These are phyloP conservation scores for Fringilla coelebs DNA, from an alignment of 2,797 vertebrate species.

Conservation along the genomic window DNA sequence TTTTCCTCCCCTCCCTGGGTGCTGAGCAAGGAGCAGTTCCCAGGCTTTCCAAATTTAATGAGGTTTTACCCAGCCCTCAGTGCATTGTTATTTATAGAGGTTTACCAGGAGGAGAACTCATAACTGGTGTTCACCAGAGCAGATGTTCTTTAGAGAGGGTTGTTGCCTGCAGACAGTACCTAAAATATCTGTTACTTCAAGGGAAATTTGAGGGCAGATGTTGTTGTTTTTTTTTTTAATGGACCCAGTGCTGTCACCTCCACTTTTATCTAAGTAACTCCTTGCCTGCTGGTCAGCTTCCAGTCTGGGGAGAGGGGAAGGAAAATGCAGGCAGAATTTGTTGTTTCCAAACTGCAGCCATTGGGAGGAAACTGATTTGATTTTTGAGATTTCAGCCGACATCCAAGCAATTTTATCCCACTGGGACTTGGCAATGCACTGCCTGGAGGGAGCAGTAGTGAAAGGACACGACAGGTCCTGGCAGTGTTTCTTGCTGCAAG, in stretches of 20 bases:
- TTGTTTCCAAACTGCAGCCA: not conserved
- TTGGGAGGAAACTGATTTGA: not conserved
- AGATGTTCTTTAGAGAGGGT: not conserved
- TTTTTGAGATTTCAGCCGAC: not conserved
- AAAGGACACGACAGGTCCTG: not conserved
- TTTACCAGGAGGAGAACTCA: not conserved
- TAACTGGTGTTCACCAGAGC: not conserved
- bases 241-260: not conserved
- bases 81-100: not conserved
- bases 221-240: not conserved
- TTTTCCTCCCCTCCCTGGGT: not conserved
- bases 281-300: not conserved
- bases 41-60: not conserved
- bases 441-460: accelerated
- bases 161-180: not conserved
- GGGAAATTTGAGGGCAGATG: not conserved
- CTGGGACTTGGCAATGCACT: not conserved
- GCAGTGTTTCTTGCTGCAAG: not conserved
- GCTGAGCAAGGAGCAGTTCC: not conserved
- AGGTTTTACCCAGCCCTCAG: not conserved
- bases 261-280: not conserved
- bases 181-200: not conserved
- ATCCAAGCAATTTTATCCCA: accelerated
- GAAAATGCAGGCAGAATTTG: accelerated
- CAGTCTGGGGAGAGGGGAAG: not conserved